Evolutionary conservation across 2,888 invertebrate genomes (phyloP).

Genomic region (Netelia melanura): DNA sequence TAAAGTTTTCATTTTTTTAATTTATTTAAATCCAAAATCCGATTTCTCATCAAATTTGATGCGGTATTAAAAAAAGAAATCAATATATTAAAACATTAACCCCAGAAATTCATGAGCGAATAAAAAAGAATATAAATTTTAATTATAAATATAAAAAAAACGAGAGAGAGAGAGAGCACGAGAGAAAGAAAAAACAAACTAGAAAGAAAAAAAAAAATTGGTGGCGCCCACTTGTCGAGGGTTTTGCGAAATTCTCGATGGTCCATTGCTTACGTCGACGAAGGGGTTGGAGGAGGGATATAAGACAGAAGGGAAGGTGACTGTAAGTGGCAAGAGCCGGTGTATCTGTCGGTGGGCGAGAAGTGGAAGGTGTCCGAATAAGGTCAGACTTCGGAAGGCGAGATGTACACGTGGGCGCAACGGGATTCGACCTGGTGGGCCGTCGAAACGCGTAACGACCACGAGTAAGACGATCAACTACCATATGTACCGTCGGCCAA

Average conservation of each 20-base stretch:
- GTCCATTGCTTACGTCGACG: constrained; percentile 18
- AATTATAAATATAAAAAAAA: not conserved
- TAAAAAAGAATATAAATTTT: not conserved
- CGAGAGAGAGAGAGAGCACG: not conserved
- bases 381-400: constrained; percentile 80
- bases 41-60: too few species aligned
- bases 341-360: constrained; percentile 78
- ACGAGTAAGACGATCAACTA: constrained; percentile 34
- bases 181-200: not conserved
- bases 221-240: constrained; percentile 64
- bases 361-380: constrained; percentile 83
- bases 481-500: constrained; percentile 74
- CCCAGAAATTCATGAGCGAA: not conserved
- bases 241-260: constrained; percentile 66
- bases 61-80: too few species aligned
- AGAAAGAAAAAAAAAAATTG: constrained; percentile 4
- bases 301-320: constrained; percentile 22
- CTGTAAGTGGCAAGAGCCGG: constrained; percentile 39
- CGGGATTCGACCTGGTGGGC: constrained; percentile 69
- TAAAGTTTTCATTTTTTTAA: too few species aligned
- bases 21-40: too few species aligned
- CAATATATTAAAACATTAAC: too few species aligned
- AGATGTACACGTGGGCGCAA: constrained; percentile 71
- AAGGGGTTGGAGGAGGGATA: not conserved
- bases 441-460: constrained; percentile 59